Evolutionary conservation across 2,113 vertebrate genomes (phyloP).

Genomic region (Ceyx margarethae): DNA sequence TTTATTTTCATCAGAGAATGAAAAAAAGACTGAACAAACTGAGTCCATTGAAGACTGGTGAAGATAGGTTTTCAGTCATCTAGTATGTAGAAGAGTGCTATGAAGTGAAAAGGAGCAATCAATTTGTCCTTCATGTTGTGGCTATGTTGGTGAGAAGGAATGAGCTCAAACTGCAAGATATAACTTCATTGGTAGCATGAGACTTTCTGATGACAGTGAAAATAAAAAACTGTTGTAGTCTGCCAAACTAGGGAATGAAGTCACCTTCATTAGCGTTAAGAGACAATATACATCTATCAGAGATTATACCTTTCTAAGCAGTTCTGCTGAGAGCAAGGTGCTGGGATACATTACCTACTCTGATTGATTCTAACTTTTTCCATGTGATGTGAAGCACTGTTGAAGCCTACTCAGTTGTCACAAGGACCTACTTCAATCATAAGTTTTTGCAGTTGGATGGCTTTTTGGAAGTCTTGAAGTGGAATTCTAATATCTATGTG

Average conservation of each 20-base stretch:
- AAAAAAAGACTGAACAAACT: background rate
- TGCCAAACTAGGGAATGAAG: background rate
- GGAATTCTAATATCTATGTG: background rate
- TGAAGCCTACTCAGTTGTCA: background rate
- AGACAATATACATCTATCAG: background rate
- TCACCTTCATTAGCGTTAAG: background rate
- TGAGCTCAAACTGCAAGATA: background rate
- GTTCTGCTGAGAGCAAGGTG: background rate
- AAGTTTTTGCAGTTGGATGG: background rate
- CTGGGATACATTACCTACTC: background rate
- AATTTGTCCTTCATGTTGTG: background rate
- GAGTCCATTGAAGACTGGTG: background rate
- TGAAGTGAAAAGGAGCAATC: background rate
- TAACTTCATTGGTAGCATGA: background rate
- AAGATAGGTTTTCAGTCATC: background rate
- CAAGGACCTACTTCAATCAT: background rate
- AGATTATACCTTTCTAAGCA: background rate
- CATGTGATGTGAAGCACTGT: background rate
- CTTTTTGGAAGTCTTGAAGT: background rate
- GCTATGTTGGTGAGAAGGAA: background rate
- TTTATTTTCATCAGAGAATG: background rate
- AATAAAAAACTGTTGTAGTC: background rate
- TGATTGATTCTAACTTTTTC: background rate
- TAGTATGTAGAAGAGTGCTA: background rate
- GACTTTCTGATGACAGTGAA: background rate